These are phyloP conservation scores for Oxygymnocypris stewartii DNA, from an alignment of 2,113 vertebrate species.

Conservation along the genomic window DNA sequence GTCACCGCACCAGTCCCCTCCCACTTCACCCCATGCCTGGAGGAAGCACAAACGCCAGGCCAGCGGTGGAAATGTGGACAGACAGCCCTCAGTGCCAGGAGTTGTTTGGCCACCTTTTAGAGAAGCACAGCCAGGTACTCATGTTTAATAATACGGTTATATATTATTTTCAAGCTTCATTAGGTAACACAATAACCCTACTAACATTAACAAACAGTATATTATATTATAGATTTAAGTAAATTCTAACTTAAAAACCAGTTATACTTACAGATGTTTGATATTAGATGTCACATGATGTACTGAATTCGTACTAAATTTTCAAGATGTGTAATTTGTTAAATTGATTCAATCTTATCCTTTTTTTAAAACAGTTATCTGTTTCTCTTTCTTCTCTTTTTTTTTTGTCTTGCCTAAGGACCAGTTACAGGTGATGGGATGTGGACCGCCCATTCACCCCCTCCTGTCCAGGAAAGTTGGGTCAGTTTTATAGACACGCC, in stretches of 20 bases:
- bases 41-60: conserved; percentile 94
- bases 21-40: conserved; percentile 90
- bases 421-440: conserved; percentile 82
- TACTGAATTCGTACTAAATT: not conserved
- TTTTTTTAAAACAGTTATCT: not conserved
- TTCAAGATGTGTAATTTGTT: not conserved
- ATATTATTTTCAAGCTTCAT: not conserved
- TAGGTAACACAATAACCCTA: not conserved
- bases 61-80: conserved; percentile 88
- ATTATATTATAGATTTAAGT: not conserved
- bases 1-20: conserved; percentile 95
- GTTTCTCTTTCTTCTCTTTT: not conserved
- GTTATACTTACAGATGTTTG: not conserved
- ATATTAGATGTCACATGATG: not conserved
- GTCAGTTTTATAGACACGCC: conserved; percentile 99
- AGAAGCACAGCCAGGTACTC: conserved; percentile 88
- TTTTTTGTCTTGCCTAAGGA: conserved; percentile 53
- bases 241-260: not conserved
- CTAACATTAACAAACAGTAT: not conserved
- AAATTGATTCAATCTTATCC: not conserved
- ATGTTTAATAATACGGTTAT: not conserved
- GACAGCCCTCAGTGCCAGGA: conserved; percentile 80
- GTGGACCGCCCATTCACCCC: conserved; percentile 93
- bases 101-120: conserved; percentile 91
- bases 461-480: conserved; percentile 96